Conservation (phyloP, 2,888 invertebrate genomes). For the Campoletis raptor region DNA sequence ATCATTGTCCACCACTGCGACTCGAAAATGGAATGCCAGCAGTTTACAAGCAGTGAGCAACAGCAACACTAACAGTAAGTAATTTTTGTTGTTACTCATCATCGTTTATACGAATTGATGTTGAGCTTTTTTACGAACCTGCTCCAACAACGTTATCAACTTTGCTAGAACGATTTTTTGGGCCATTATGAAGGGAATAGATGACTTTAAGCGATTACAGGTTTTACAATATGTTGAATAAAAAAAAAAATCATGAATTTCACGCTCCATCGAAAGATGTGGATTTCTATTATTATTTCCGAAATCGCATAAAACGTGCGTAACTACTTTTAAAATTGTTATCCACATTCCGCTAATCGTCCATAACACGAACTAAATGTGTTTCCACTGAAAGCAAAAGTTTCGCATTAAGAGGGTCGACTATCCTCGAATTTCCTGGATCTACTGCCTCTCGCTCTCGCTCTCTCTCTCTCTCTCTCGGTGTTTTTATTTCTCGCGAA, state of each 20-base stretch:
- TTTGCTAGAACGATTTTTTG: too few relatives aligned
- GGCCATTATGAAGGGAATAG: too few relatives aligned
- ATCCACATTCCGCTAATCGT: neutral
- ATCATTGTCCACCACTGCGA: neutral
- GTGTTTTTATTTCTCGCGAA: constrained; percentile 23
- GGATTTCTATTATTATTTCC: too few relatives aligned
- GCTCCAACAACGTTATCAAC: too few relatives aligned
- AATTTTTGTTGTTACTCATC: neutral
- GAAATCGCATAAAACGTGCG: neutral
- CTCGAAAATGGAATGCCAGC: neutral
- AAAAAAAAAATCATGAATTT: neutral
- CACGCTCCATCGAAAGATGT: neutral
- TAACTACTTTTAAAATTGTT: neutral
- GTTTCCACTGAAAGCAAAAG: neutral
- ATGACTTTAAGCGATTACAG: too few relatives aligned
- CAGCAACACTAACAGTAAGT: neutral
- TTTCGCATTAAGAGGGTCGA: neutral
- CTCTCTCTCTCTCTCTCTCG: constrained; percentile 23
- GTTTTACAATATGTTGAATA: too few relatives aligned
- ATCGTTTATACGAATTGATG: too few relatives aligned
- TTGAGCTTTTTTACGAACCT: too few relatives aligned
- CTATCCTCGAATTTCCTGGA: neutral
- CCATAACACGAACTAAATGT: neutral
- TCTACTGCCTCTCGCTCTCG: neutral
- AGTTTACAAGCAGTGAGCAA: too few relatives aligned